Evolutionary conservation across 2,888 invertebrate genomes (phyloP), one percentile per base, ranked within the genome.

Genomic region (Axea sp.): DNA sequence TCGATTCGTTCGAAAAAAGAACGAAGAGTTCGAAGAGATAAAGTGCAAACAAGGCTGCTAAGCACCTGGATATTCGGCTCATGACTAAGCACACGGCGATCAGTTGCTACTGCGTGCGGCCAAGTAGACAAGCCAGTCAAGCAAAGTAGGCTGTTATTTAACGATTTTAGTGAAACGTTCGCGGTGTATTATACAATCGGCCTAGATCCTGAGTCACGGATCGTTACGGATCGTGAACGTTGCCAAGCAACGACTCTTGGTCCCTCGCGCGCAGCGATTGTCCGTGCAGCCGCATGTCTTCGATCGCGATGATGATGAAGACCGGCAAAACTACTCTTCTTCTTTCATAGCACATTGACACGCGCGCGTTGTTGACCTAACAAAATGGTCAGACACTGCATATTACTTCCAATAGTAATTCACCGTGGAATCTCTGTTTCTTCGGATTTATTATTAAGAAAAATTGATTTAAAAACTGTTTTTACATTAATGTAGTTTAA

Each of bases 121-220:
- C 53, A 64, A 55, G 69, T 57, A 69, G 75, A 71, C 73, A 76
- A 79, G 77, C 73, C 76, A 80, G 64, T 75, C 78, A 73, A 76
- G 77, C 77, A 81, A 84, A 83, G 80, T 83, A 82, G 83, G 78
- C 83, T 85, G 84, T 86, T 86, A 86, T 87, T 86, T 84, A 86
- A 87, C 82, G 83, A 85, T 86, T 87, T 86, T 84, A 86, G 86
- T 81, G 86, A 87, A 87, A 87, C 84, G 84, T 83, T 86, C 81
- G 82, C 81, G 82, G 83, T 77, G 59, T 73, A 84, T 87, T 87
- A 87, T 87, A 86, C 85, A 87, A 87, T 86, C 86, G 87, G 83
- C 87, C 87, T 86, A 86, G 86, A 87, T 87, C 83, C 84, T 81
- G 81, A 86, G 85, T 87, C 87, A 86, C 85, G 87, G 84, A 86